Evolutionary conservation across 1,140 invertebrate genomes (phyloP).

Genomic region (Laupala kohalensis): DNA sequence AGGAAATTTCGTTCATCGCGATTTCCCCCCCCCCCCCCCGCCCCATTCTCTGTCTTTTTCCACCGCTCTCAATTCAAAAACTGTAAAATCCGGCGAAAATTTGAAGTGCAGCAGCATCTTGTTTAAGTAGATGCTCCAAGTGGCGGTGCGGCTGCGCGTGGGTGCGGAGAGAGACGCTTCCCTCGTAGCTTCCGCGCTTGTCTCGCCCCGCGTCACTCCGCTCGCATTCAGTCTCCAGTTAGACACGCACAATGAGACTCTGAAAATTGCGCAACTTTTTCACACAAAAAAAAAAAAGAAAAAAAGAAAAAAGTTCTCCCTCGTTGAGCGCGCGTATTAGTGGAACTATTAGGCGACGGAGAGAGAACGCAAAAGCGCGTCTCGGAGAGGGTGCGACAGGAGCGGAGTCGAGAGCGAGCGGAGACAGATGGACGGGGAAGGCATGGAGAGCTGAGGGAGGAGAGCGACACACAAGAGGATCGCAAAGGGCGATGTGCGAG

Average conservation of each 20-base stretch:
- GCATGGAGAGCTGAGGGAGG: background rate
- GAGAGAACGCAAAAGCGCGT: too few species aligned
- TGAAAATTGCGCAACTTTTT: background rate
- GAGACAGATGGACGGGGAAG: too few species aligned
- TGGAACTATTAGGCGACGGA: background rate
- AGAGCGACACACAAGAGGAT: background rate
- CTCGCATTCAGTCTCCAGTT: background rate
- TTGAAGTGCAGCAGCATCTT: background rate
- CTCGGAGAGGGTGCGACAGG: too few species aligned
- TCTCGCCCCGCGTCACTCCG: background rate
- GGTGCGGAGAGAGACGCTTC: background rate
- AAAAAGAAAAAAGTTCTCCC: background rate
- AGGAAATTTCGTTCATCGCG: background rate
- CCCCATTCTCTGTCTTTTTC: background rate
- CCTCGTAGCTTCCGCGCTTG: too few species aligned
- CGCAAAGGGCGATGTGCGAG: too few species aligned
- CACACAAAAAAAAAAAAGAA: too few species aligned
- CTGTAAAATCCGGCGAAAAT: background rate
- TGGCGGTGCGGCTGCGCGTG: background rate
- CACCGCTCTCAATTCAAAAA: background rate
- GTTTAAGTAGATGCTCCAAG: background rate
- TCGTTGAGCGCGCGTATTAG: background rate
- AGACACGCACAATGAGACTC: background rate
- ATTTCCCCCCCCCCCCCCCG: background rate
- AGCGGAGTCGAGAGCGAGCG: too few species aligned